Conservation (phyloP, 2,113 vertebrate species). For the Datnioides undecimradiatus region DNA sequence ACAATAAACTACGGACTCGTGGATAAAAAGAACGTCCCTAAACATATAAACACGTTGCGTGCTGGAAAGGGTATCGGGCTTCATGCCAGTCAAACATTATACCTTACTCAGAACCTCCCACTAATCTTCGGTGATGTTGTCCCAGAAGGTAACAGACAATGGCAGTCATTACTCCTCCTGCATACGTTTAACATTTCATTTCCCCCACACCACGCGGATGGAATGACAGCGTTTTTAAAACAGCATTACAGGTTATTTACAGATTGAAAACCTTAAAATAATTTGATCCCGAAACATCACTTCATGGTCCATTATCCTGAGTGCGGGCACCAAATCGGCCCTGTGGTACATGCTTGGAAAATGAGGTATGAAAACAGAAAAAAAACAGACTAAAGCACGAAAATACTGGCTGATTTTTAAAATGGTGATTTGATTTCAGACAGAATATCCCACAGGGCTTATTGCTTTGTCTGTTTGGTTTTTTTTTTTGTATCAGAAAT, state of each 20-base stretch:
- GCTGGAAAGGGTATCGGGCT: conserved; percentile 16
- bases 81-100: conserved; percentile 12
- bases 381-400: background rate
- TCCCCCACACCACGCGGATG: no score
- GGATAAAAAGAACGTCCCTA: no score
- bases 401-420: conserved; percentile 7
- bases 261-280: no score
- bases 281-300: no score
- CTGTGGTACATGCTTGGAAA: background rate
- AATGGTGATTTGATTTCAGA: conserved; percentile 14
- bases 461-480: background rate
- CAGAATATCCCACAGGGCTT: background rate
- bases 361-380: conserved; percentile 13
- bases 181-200: no score
- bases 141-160: conserved; percentile 2
- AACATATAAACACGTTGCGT: conserved; percentile 1
- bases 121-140: conserved; percentile 12
- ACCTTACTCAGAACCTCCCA: background rate
- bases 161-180: no score
- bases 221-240: no score
- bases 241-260: no score
- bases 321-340: no score
- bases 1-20: conserved; percentile 34
- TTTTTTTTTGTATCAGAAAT: background rate
- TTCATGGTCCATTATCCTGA: no score